phyloP scores from a whole-genome alignment of 2,113 vertebrate species.

The Antechinus flavipes region DNA sequence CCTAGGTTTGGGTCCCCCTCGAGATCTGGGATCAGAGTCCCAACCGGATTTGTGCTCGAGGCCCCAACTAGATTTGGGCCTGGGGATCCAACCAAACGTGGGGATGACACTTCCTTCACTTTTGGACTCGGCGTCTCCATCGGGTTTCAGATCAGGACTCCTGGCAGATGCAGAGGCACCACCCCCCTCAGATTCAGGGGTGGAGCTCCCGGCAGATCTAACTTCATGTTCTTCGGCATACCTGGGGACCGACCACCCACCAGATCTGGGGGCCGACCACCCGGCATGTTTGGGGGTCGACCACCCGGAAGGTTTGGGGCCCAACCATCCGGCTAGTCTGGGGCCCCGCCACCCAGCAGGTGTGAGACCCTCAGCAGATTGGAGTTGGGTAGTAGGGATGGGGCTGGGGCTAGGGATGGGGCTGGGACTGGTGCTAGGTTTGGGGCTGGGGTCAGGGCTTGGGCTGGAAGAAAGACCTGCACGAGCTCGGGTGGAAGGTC shows the following conservation, averaged over 20 bases:
- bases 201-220: background rate
- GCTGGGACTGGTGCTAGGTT: background rate
- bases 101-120: background rate
- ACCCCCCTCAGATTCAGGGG: background rate
- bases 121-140: background rate
- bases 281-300: no score
- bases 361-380: no score
- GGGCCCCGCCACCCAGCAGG: no score
- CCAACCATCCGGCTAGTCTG: no score
- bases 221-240: rapidly evolving
- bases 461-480: background rate
- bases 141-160: background rate
- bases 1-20: no score
- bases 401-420: background rate
- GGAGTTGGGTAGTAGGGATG: background rate
- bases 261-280: background rate
- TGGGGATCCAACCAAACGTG: background rate
- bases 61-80: background rate
- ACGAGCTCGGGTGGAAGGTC: background rate
- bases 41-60: background rate
- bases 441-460: background rate
- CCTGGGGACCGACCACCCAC: background rate
- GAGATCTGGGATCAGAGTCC: background rate
- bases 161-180: background rate
- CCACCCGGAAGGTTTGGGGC: no score